Conservation (phyloP, 1,140 invertebrate species). For the Chymomyza costata region DNA sequence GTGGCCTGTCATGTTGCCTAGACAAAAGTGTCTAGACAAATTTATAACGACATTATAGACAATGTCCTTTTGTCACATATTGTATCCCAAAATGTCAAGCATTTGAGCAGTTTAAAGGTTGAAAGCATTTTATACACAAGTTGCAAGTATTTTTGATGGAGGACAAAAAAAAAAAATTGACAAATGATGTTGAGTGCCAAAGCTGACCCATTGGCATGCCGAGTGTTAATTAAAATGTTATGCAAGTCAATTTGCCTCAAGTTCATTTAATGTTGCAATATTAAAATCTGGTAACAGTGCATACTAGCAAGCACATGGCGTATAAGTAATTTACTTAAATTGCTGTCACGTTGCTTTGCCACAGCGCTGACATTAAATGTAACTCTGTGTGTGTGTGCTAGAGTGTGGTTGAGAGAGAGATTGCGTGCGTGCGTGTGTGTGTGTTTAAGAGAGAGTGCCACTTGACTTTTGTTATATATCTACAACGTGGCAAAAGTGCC, state of each 20-base stretch:
- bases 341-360: conserved; percentile 30
- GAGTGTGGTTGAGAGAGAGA: too few species aligned
- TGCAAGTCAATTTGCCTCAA: conserved; percentile 48
- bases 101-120: conserved; percentile 31
- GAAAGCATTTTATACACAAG: conserved; percentile 13
- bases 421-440: neutral
- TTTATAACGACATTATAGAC: conserved; percentile 53
- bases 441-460: conserved; percentile 37
- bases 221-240: conserved; percentile 62
- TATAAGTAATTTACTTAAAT: conserved; percentile 64
- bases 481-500: conserved; percentile 45
- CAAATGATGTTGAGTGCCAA: conserved; percentile 36
- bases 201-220: conserved; percentile 12
- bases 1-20: conserved; percentile 37
- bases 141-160: conserved; percentile 50
- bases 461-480: conserved; percentile 66
- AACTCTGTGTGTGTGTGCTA: too few species aligned
- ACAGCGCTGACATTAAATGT: too few species aligned
- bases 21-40: conserved; percentile 67
- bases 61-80: too few species aligned
- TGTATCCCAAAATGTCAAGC: conserved; percentile 7
- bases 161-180: conserved; percentile 53
- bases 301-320: conserved; percentile 44
- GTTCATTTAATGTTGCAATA: conserved; percentile 39
- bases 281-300: conserved; percentile 14